Conservation (phyloP, 2,113 vertebrate genomes). For the rat (Rattus norvegicus) region GRCr8 NC_086034.1:37798001-37798500, state of each 20-base stretch:
- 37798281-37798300: not conserved
- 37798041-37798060: not conserved
- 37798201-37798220: not conserved
- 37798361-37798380: not conserved
- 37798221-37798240: not conserved
- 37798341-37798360: not conserved
- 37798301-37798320: slow-evolving; percentile 42
- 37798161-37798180: not conserved
- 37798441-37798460: slow-evolving; percentile 54
- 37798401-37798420: slow-evolving; percentile 52
- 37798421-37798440: slow-evolving; percentile 56
- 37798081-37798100: not conserved
- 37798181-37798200: not conserved
- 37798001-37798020: not conserved
- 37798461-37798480: slow-evolving; percentile 60
- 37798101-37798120: slow-evolving; percentile 21
- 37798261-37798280: not conserved
- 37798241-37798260: not conserved
- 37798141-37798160: not conserved
- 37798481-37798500: slow-evolving; percentile 80
- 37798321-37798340: slow-evolving; percentile 28
- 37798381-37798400: slow-evolving; percentile 29
- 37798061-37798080: slow-evolving; percentile 28
- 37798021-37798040: not conserved
- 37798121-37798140: not conserved